These are phyloP conservation scores for Rambutsinella grinnellia DNA, from an alignment of 2,888 invertebrate genomes.

Conservation along the genomic window DNA sequence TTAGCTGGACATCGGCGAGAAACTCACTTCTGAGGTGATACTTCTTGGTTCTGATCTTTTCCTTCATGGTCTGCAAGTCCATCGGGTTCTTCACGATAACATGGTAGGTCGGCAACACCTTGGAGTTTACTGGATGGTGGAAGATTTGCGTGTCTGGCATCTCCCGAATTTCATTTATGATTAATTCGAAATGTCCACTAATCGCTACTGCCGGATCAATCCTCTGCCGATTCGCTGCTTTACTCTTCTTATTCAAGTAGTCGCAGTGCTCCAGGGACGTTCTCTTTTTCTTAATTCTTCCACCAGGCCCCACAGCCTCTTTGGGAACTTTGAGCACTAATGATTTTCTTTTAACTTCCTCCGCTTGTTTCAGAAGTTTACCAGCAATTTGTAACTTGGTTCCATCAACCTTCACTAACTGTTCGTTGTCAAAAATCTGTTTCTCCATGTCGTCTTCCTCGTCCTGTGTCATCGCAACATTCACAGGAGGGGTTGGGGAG, in stretches of 20 bases:
- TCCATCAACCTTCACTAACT: conserved; percentile 92
- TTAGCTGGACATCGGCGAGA: conserved; percentile 93
- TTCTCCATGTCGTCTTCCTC: conserved; percentile 84
- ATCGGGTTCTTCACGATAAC: conserved; percentile 92
- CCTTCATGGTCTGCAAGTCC: conserved; percentile 96
- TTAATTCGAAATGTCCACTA: conserved; percentile 90
- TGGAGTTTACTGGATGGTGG: conserved; percentile 93
- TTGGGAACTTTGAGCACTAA: conserved; percentile 84
- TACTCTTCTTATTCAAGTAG: conserved; percentile 85
- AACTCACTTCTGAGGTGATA: conserved; percentile 98
- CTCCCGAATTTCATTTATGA: conserved; percentile 92
- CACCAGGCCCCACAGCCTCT: conserved; percentile 73
- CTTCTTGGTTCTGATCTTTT: conserved; percentile 87
- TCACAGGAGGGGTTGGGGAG: conserved; percentile 76
- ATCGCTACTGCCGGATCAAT: conserved; percentile 97
- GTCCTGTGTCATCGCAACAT: conserved; percentile 83
- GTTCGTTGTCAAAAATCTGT: conserved; percentile 80
- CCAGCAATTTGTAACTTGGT: conserved; percentile 93
- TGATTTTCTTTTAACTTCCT: conserved; percentile 85
- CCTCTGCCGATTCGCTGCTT: conserved; percentile 89
- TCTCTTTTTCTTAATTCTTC: conserved; percentile 76
- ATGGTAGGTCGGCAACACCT: conserved; percentile 92
- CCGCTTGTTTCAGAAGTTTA: conserved; percentile 82
- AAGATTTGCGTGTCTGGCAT: conserved; percentile 94
- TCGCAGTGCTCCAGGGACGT: conserved; percentile 83